phyloP scores from a whole-genome alignment of 2,797 vertebrate genomes.

The Pangasius mekongensis region DNA sequence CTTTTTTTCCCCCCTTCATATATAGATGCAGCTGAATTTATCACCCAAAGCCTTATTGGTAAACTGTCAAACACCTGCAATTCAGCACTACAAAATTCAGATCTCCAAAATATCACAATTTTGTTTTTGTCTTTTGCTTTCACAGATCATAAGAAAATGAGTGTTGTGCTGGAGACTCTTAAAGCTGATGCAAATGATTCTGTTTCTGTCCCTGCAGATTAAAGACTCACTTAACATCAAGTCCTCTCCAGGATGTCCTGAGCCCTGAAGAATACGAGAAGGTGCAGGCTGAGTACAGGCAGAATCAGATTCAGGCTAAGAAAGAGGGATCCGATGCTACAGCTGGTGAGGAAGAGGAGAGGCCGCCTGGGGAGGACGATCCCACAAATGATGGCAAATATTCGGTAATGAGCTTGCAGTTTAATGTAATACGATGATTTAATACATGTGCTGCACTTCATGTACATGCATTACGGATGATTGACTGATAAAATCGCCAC shows the following conservation, averaged over 20 bases:
- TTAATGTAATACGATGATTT: neutral
- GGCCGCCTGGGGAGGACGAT: conserved; percentile 81
- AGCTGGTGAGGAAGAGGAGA: conserved; percentile 66
- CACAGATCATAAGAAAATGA: conserved; percentile 54
- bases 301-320: conserved; percentile 77
- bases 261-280: conserved; percentile 77
- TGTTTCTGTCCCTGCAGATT: conserved; percentile 68
- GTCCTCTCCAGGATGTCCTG: conserved; percentile 75
- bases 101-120: conserved; percentile 61
- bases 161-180: neutral
- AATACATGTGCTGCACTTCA: neutral
- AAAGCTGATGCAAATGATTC: conserved; percentile 26
- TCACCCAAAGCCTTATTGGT: conserved; percentile 63
- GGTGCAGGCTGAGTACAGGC: conserved; percentile 71
- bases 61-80: conserved; percentile 62
- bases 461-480: neutral
- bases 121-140: conserved; percentile 48
- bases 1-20: conserved; percentile 59
- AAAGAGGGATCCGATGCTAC: conserved; percentile 65
- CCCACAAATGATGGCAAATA: conserved; percentile 67
- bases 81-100: conserved; percentile 59
- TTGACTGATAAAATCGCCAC: neutral
- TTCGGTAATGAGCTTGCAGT: conserved; percentile 59
- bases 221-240: conserved; percentile 75
- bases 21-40: conserved; percentile 64